Percentiles rank a stretch among this genome's conserved stretches.
These are phyloP conservation scores for Plecturocebus donacophilus DNA, from an alignment of 2,113 vertebrate species.

Conservation along the genomic window DNA sequence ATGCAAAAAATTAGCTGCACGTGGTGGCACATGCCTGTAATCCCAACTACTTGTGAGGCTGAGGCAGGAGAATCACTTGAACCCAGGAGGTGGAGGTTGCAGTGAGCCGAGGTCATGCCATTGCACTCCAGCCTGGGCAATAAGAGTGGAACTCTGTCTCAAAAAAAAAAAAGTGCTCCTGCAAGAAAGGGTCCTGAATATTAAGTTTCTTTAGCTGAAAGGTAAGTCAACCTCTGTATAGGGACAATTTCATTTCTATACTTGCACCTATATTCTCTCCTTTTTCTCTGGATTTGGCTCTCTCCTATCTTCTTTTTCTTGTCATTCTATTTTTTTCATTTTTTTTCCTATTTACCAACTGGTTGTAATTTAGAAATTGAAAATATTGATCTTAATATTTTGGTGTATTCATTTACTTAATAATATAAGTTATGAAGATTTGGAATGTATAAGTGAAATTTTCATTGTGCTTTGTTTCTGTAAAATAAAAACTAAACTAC, in stretches of 20 bases:
- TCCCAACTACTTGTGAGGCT: too few relatives aligned
- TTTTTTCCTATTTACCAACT: not conserved
- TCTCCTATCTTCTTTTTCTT: not conserved
- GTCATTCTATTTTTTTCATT: not conserved
- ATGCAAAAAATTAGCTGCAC: too few relatives aligned
- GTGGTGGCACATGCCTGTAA: too few relatives aligned
- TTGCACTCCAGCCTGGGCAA: too few relatives aligned
- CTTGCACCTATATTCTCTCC: not conserved
- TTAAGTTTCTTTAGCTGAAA: not conserved
- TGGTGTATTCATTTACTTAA: not conserved
- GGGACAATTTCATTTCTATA: not conserved
- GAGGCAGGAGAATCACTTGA: too few relatives aligned
- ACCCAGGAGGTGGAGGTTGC: too few relatives aligned
- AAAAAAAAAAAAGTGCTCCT: not conserved
- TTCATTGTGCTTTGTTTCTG: not conserved
- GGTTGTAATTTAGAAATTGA: not conserved
- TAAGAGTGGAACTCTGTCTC: too few relatives aligned
- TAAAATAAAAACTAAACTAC: not conserved
- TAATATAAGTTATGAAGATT: not conserved
- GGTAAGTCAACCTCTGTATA: not conserved
- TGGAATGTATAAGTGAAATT: not conserved
- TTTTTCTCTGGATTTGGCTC: not conserved
- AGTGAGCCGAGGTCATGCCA: too few relatives aligned
- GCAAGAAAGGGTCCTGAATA: too few relatives aligned
- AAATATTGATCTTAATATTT: not conserved